Evolutionary conservation across 2,797 vertebrate species (phyloP), one percentile per base, ranked within the genome.

Genomic region (Gobio occitaniae): DNA sequence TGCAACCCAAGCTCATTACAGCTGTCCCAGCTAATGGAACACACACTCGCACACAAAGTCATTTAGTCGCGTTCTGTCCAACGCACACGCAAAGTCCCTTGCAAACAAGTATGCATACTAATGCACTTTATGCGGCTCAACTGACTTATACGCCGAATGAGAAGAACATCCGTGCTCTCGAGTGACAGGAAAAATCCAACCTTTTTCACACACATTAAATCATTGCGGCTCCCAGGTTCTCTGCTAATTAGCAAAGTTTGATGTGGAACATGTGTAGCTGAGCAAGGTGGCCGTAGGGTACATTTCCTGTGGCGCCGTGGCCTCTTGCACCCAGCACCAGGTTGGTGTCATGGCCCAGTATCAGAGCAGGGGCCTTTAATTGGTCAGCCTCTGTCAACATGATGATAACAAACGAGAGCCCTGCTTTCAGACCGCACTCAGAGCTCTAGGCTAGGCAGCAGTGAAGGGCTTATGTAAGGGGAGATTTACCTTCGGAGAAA

Each of bases 11-110:
- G 92, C 93, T 93, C 91, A 92, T 93, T 95, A 95, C 94, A 94
- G 94, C 95, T 95, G 94, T 94, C 93, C 91, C 91, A 84, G 91
- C 93, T 94, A 95, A 94, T 94, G 94, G 93, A 78, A 92, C 89
- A 92, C 92, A 92, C 90, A 90, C 56, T 66, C 74, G 38, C 78
- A 76, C 63, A 78, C 63, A 77, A 61, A 86, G 52, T 81, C 66
- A 82, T 72, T 61, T 76, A 59, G 74, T 50, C 61, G 70, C 44
- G 52, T 66, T 82, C 25, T 66, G 56, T 65, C 36, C 74, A 12
- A 65, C 6, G 5, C 54, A 56, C 41, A 41, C 19, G 32, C 50
- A 70, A 72, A 75, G 52, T 78, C 41, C 69, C 50, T 74, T 10
- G 29, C 75, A 75, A 75, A 82, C 87, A 85, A 48, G 56, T 15